These are phyloP conservation scores for Agonopterix alstromeriana DNA, from an alignment of 2,888 invertebrate genomes.

Conservation along the genomic window DNA sequence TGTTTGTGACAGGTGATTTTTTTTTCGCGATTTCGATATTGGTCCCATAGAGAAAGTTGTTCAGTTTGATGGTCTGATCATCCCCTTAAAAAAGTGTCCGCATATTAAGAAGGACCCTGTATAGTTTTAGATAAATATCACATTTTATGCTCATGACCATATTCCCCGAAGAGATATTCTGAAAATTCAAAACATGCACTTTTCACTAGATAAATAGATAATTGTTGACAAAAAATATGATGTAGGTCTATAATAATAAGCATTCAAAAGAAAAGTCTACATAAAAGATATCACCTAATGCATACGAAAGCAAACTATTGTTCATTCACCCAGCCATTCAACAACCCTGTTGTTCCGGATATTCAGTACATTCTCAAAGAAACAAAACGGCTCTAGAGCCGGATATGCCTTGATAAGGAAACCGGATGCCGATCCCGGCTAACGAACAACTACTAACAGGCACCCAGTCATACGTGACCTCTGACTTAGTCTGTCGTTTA, in stretches of 20 bases:
- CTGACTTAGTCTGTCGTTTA: conserved; percentile 11
- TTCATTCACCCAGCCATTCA: neutral
- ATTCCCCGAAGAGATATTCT: no score
- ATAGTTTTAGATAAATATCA: no score
- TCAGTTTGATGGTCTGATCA: no score
- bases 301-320: neutral
- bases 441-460: conserved; percentile 55
- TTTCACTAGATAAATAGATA: no score
- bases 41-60: no score
- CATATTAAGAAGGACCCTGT: no score
- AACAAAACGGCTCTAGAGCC: conserved; percentile 49
- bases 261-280: neutral
- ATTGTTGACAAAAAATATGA: no score
- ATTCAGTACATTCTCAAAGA: conserved; percentile 51
- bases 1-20: no score
- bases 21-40: no score
- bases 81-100: no score
- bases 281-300: neutral
- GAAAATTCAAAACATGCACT: no score
- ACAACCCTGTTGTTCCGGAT: conserved; percentile 17
- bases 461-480: conserved; percentile 31
- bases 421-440: conserved; percentile 54
- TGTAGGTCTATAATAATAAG: neutral
- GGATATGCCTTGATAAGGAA: conserved; percentile 59
- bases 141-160: no score